A percentile compares a stretch with the other conserved stretches of the same genome.
Evolutionary conservation across 2,113 vertebrate species (phyloP).

Genomic region (Grus americana): DNA sequence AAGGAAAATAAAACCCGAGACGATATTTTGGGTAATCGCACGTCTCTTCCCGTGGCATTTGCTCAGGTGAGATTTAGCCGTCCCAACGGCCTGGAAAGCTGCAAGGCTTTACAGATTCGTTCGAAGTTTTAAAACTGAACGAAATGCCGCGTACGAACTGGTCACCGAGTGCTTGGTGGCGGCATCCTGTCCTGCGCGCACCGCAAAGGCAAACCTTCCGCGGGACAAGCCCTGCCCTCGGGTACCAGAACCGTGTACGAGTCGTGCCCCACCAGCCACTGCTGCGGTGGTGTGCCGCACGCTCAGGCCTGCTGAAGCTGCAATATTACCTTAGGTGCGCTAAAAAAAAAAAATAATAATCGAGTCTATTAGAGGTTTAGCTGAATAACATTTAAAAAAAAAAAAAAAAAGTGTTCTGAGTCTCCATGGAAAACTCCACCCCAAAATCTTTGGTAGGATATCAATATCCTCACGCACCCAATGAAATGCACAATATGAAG

Average conservation of each 20-base stretch:
- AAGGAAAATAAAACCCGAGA: neutral
- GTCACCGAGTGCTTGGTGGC: rapidly evolving
- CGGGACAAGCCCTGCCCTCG: neutral
- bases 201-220: neutral
- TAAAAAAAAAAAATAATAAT: neutral
- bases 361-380: neutral
- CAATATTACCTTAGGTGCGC: neutral
- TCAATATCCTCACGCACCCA: conserved; percentile 43
- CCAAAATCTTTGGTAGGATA: conserved; percentile 47
- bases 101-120: neutral
- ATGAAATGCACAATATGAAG: conserved; percentile 62
- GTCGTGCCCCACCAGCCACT: neutral
- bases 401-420: neutral
- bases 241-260: rapidly evolving
- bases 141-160: neutral
- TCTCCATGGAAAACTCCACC: conserved; percentile 48
- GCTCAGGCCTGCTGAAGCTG: neutral
- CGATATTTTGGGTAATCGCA: neutral
- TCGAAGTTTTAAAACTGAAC: neutral
- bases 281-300: neutral
- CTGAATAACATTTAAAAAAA: neutral
- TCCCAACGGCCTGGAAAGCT: neutral
- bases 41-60: rapidly evolving
- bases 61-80: neutral
- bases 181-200: neutral